Evolutionary conservation across 2,888 invertebrate species (phyloP).

Genomic region (Globia sparganii): DNA sequence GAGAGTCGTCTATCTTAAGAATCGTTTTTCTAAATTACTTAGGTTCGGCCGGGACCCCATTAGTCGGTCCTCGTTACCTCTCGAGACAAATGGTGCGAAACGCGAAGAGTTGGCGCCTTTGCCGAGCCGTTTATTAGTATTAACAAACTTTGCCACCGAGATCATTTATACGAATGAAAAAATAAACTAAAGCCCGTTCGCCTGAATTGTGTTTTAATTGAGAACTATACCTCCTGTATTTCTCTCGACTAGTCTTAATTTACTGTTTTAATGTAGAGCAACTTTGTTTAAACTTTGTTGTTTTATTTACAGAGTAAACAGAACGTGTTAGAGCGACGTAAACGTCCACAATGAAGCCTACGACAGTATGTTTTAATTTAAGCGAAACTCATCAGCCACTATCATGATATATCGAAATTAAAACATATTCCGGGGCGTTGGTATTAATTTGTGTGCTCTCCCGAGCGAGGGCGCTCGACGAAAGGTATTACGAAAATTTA

Average conservation of each 20-base stretch:
- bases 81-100: conserved; percentile 80
- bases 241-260: conserved; percentile 57
- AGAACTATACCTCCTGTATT: conserved; percentile 68
- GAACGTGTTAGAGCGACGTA: conserved; percentile 28
- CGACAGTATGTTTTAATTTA: conserved; percentile 62
- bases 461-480: conserved; percentile 77
- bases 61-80: conserved; percentile 78
- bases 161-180: conserved; percentile 83
- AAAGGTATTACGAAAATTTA: conserved; percentile 88
- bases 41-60: conserved; percentile 76
- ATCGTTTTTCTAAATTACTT: conserved; percentile 84
- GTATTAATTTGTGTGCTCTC: conserved; percentile 83
- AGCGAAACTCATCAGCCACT: conserved; percentile 69
- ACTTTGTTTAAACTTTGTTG: conserved; percentile 46
- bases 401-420: conserved; percentile 77
- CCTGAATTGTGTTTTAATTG: conserved; percentile 72
- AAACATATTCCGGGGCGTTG: conserved; percentile 79
- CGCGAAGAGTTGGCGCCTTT: conserved; percentile 76
- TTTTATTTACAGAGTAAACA: conserved; percentile 32
- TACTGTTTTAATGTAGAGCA: conserved; percentile 53
- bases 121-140: conserved; percentile 81
- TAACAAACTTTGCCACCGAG: conserved; percentile 78
- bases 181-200: conserved; percentile 68
- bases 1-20: conserved; percentile 71
- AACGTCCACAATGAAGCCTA: conserved; percentile 41